Evolutionary conservation across 2,888 invertebrate genomes (phyloP), one percentile per base, ranked within the genome.

Genomic region (Torymus aiolomorphi): DNA sequence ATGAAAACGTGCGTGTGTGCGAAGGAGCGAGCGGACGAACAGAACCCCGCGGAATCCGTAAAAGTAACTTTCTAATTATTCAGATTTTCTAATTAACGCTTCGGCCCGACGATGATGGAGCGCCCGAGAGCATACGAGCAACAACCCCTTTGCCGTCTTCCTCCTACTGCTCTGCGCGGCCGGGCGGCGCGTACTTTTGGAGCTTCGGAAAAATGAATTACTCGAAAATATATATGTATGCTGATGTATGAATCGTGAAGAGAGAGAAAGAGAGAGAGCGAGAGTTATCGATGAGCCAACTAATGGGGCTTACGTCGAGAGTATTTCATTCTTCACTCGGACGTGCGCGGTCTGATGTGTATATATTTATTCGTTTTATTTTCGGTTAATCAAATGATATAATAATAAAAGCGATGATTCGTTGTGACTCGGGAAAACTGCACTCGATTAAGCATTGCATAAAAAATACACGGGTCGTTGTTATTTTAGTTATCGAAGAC

Each of bases 41-140:
- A 42, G 63, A 75, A 59, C 76, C 76, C 67, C 52, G 83, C 85
- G 83, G 83, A 85, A 85, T 86, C 85, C 84, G 86, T 85, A 87
- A 88, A 88, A 88, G 87, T 88, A 87, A 88, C 87, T 88, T 89
- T 88, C 88, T 89, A 88, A 89, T 89, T 89, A 89, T 88, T 89
- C 88, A 87, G 88, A 89, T 89, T 89, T 89, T 88, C 88, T 89
- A 89, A 88, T 89, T 89, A 89, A 89, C 86, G 88, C 87, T 88
- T 86, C 87, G 85, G 84, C 84, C 42, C 85, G 84, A 87, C 88
- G 86, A 89, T 86, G 88, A 87, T 87, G 86, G 86, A 86, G 84
- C 86, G 86, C 83, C 83, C 84, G 56, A 69, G 65, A 84, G 76
- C 49, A 73, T 14, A 5, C 51, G 49, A 12, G 57, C 16, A n/a